Conservation (phyloP, 2,113 vertebrate species). For the Entosphenus tridentatus region DNA sequence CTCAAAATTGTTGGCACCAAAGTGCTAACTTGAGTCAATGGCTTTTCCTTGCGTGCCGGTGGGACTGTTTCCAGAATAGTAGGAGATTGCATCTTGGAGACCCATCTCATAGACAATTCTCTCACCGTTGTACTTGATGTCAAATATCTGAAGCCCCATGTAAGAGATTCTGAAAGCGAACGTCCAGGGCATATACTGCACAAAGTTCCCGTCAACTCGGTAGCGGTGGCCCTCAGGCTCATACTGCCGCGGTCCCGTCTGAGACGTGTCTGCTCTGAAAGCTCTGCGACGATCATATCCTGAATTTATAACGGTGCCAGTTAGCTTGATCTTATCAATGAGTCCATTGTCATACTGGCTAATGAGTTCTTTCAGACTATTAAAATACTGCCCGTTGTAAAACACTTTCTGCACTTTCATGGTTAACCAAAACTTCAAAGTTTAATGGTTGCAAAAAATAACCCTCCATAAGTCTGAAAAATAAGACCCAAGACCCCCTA, state of each 20-base stretch:
- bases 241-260: slow-evolving; percentile 26
- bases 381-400: slow-evolving; percentile 50
- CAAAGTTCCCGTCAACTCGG: slow-evolving; percentile 29
- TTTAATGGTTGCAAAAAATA: slow-evolving; percentile 58
- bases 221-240: slow-evolving; percentile 33
- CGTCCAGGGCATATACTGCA: slow-evolving; percentile 41
- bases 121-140: slow-evolving; percentile 33
- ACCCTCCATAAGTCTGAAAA: slow-evolving; percentile 48
- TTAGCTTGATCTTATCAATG: slow-evolving; percentile 14
- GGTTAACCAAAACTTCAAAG: slow-evolving; percentile 53
- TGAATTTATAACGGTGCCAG: no score
- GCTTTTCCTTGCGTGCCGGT: slow-evolving; percentile 41
- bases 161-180: slow-evolving; percentile 45
- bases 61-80: slow-evolving; percentile 46
- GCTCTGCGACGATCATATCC: slow-evolving; percentile 17
- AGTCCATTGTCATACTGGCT: slow-evolving; percentile 21
- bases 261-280: background rate
- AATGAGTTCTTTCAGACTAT: slow-evolving; percentile 31
- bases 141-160: slow-evolving; percentile 43
- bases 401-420: slow-evolving; percentile 38
- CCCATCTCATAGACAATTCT: slow-evolving; percentile 49
- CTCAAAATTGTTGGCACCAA: slow-evolving; percentile 38
- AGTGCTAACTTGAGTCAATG: slow-evolving; percentile 46
- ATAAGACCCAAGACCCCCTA: slow-evolving; percentile 36
- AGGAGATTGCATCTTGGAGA: slow-evolving; percentile 47